Evolutionary conservation across 2,113 vertebrate genomes (phyloP), one percentile per base, ranked within the genome.

Genomic region (Carassius auratus): DNA sequence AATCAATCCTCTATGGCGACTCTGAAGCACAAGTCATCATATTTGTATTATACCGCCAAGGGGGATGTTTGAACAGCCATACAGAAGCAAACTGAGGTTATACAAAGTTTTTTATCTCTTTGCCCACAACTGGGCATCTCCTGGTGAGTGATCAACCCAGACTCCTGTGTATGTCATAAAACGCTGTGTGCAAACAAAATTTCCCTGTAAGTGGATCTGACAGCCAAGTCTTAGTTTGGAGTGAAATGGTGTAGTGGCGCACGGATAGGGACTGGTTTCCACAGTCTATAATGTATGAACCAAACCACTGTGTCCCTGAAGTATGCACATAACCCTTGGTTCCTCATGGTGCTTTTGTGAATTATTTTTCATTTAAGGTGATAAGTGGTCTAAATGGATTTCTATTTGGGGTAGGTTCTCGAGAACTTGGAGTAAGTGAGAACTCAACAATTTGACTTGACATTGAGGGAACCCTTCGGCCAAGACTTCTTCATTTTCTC

Each of bases 401-500:
- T 69, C 59, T n/a, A 75, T 62, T 48, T 68, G 61, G 62, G 48
- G 50, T 45, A 45, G 5, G 30, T 76, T 21, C 26, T 15, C 50
- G 7, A 76, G 14, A 52, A 17, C 73, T 76, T 33, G 12, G 14
- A 76, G n/a, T 30, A 55, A 59, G 30, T 76, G 30, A 81, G n/a
- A 84, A 69, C 36, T 85, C 8, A 9, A 76, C 23, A 69, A 76
- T 59, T 57, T 79, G 76, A 14, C 30, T 78, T 26, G 42, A 85
- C 64, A 80, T 7, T 45, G 19, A 81, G 45, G 9, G 4, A 48
- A 36, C 19, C 83, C 19, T 62, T 4, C 55, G 73, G 68, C 61
- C 55, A 38, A 7, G 15, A 55, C 66, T 75, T 81, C 50, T 42
- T 50, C 23, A 36, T 66, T 66, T 79, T 59, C 33, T 64, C 59